Conservation (phyloP, 2,888 invertebrate genomes). For the Plebejus anna region DNA sequence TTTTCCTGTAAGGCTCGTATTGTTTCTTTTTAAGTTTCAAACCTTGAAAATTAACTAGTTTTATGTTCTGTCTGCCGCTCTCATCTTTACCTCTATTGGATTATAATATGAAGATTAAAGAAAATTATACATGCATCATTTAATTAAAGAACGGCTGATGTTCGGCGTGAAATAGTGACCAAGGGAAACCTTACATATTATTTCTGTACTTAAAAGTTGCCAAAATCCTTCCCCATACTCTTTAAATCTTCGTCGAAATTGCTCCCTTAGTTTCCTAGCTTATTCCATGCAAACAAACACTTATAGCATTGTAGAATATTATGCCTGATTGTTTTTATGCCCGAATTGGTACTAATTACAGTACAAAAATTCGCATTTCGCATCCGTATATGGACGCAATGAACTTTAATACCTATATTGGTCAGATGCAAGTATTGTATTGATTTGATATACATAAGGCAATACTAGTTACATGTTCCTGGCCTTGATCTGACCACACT, state of each 20-base stretch:
- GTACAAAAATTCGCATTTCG: not conserved
- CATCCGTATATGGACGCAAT: not conserved
- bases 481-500: not conserved
- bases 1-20: not conserved
- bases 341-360: not conserved
- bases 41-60: not conserved
- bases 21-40: not conserved
- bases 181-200: no score
- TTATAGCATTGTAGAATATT: no score
- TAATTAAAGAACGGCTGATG: no score
- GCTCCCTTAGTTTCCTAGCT: no score
- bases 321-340: not conserved
- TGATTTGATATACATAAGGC: not conserved
- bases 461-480: not conserved
- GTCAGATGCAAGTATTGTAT: not conserved
- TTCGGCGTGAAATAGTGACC: no score
- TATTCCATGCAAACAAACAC: no score
- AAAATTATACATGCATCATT: no score
- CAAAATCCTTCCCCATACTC: no score
- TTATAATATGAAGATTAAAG: no score
- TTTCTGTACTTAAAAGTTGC: no score
- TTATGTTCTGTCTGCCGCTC: not conserved
- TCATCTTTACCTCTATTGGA: not conserved
- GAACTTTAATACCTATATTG: not conserved
- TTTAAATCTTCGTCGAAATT: no score